These are phyloP conservation scores for Phaetusa simplex DNA, from an alignment of 2,113 vertebrate genomes.

Conservation along the genomic window DNA sequence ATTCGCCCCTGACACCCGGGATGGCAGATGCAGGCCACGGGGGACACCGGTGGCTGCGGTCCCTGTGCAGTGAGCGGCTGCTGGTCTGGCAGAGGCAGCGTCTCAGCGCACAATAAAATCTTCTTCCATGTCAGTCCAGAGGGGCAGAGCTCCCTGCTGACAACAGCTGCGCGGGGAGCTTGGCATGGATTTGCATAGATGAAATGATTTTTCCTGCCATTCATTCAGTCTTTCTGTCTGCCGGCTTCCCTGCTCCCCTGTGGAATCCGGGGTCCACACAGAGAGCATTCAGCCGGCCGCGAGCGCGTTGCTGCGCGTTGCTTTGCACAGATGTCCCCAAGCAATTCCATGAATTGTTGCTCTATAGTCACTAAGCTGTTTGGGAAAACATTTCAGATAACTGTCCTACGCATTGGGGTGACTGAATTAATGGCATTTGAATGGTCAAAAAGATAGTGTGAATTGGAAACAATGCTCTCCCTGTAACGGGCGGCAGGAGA, in stretches of 20 bases:
- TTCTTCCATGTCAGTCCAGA: conserved; percentile 8
- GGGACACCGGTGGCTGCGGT: neutral
- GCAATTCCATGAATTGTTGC: conserved; percentile 86
- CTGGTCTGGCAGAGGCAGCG: neutral
- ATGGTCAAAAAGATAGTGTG: conserved; percentile 82
- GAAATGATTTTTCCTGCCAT: conserved; percentile 65
- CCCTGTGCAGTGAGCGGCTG: neutral
- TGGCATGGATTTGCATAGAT: conserved; percentile 67
- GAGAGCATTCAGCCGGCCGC: conserved; percentile 74
- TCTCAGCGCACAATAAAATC: neutral
- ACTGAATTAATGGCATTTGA: conserved; percentile 88
- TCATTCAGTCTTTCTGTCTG: conserved; percentile 60
- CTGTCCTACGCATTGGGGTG: conserved; percentile 85
- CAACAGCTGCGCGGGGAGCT: conserved; percentile 45
- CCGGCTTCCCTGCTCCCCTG: conserved; percentile 18
- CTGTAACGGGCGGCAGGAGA: conserved; percentile 67
- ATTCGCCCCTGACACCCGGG: accelerated
- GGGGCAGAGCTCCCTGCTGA: conserved; percentile 59
- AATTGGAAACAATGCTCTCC: conserved; percentile 82
- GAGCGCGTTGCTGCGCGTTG: conserved; percentile 67
- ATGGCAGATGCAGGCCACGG: neutral
- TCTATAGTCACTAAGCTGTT: conserved; percentile 83
- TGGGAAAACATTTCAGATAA: conserved; percentile 88
- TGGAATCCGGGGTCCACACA: conserved; percentile 71
- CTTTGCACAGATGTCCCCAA: conserved; percentile 84